phyloP scores from a whole-genome alignment of 1,140 invertebrate genomes.

The Philopotamus ludificatus region DNA sequence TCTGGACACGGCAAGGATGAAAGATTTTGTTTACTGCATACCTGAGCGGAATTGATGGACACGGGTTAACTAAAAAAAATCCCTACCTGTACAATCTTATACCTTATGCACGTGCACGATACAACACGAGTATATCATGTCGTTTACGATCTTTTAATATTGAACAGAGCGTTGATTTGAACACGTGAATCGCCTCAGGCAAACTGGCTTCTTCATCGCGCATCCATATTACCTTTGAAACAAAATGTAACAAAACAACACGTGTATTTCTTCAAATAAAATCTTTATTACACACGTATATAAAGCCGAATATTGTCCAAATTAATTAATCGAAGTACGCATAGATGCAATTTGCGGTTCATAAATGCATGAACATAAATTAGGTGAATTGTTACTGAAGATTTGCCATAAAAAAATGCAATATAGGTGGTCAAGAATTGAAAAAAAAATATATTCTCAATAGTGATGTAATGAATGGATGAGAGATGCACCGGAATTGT shows the following conservation, averaged over 20 bases:
- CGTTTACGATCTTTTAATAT: constrained; percentile 4
- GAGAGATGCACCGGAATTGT: neutral
- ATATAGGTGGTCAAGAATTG: too few relatives aligned
- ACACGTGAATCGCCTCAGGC: constrained; percentile 41
- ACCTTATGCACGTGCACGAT: neutral
- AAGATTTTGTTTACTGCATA: constrained; percentile 24
- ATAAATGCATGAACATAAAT: neutral
- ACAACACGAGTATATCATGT: neutral
- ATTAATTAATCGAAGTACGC: neutral
- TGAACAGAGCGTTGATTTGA: constrained; percentile 23
- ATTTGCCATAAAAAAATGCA: too few relatives aligned
- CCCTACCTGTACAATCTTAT: too few relatives aligned
- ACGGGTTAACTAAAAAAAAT: too few relatives aligned
- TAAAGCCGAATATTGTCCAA: too few relatives aligned
- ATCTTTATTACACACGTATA: too few relatives aligned
- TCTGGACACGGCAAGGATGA: constrained; percentile 22
- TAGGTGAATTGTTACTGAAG: too few relatives aligned
- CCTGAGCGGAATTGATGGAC: constrained; percentile 23
- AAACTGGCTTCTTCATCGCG: constrained; percentile 36
- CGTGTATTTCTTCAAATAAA: too few relatives aligned
- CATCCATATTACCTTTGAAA: too few relatives aligned
- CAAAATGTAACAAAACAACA: too few relatives aligned
- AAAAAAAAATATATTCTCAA: too few relatives aligned
- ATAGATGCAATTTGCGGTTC: neutral
- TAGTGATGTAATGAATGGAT: neutral